Evolutionary conservation across 1,140 invertebrate genomes (phyloP).

Genomic region (Amyelois transitella): DNA sequence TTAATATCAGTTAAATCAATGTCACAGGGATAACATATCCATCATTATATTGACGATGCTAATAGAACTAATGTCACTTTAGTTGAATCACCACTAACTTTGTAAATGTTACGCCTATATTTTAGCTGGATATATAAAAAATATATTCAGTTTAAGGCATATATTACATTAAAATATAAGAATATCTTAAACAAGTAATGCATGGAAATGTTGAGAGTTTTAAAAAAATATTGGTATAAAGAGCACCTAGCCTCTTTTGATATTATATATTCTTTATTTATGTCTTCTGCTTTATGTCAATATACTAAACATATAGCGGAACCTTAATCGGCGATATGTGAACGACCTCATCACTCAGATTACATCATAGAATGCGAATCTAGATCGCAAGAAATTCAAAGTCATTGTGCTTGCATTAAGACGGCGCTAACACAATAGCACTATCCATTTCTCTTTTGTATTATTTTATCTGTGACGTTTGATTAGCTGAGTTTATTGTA

Average conservation of each 20-base stretch:
- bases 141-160: neutral
- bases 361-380: neutral
- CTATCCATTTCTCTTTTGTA: neutral
- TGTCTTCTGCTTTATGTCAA: too few species aligned
- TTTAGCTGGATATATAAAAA: too few species aligned
- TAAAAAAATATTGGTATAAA: too few species aligned
- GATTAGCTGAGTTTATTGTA: neutral
- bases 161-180: neutral
- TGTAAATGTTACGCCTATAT: too few species aligned
- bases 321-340: neutral
- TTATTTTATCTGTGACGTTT: neutral
- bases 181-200: neutral
- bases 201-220: too few species aligned
- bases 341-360: neutral
- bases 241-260: too few species aligned
- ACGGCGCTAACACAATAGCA: neutral
- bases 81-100: too few species aligned
- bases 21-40: neutral
- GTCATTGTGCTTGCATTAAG: neutral
- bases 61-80: too few species aligned
- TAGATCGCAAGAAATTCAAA: neutral
- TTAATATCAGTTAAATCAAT: neutral
- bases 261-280: too few species aligned
- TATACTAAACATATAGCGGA: neutral
- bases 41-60: neutral